phyloP scores from a whole-genome alignment of 2,888 invertebrate genomes.

The Campoletis raptor region DNA sequence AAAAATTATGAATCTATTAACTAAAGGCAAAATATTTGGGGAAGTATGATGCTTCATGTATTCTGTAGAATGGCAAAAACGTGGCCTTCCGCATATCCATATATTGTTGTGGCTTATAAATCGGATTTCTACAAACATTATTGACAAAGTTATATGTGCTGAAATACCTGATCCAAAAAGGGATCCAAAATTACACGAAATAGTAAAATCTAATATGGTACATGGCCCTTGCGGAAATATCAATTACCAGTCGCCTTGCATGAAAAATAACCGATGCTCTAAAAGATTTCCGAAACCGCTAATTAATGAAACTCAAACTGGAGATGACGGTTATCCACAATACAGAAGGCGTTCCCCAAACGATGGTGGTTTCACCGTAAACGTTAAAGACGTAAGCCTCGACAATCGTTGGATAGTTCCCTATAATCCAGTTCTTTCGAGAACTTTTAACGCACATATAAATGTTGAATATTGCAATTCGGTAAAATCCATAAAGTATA shows the following conservation, averaged over 20 bases:
- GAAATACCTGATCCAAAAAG: too few relatives aligned
- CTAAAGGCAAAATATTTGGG: too few relatives aligned
- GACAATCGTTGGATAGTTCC: slow-evolving; percentile 72
- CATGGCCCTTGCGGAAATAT: slow-evolving; percentile 38
- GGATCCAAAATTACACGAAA: slow-evolving; percentile 15
- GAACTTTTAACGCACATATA: slow-evolving; percentile 77
- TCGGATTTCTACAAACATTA: not conserved
- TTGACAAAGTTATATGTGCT: too few relatives aligned
- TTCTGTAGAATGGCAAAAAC: slow-evolving; percentile 11
- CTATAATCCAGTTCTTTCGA: slow-evolving; percentile 70
- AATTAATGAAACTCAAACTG: slow-evolving; percentile 72
- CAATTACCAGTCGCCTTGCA: slow-evolving; percentile 33
- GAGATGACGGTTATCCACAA: slow-evolving; percentile 79
- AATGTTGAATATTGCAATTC: slow-evolving; percentile 83
- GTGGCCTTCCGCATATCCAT: slow-evolving; percentile 8
- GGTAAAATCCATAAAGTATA: slow-evolving; percentile 77
- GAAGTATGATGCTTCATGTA: not conserved
- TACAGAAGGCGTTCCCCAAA: slow-evolving; percentile 75
- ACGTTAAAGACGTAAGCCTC: slow-evolving; percentile 46
- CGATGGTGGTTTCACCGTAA: slow-evolving; percentile 60
- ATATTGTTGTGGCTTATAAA: not conserved
- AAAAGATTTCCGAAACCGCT: slow-evolving; percentile 36
- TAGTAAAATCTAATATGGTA: too few relatives aligned
- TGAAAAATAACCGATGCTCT: slow-evolving; percentile 8
- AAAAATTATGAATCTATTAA: not conserved